Conservation (phyloP, 2,113 vertebrate species). For the Climacteris rufus region DNA sequence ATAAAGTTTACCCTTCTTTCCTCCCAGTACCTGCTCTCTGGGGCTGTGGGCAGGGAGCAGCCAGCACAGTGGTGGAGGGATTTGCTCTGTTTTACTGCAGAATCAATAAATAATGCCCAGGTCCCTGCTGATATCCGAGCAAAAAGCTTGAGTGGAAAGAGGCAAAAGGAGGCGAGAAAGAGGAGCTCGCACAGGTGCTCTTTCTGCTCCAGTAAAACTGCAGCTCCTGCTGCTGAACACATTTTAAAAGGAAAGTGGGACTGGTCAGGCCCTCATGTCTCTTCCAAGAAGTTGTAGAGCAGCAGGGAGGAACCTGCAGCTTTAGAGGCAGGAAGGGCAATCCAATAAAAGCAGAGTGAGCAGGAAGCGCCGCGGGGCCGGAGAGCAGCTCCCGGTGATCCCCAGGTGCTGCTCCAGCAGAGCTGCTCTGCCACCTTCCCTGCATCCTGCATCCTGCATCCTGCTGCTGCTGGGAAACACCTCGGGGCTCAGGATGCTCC, state of each 20-base stretch:
- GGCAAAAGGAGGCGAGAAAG: background rate
- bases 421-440: too few species aligned
- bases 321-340: background rate
- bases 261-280: background rate
- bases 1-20: background rate
- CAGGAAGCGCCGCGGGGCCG: rapidly evolving
- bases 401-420: background rate
- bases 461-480: background rate
- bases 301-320: background rate
- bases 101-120: background rate
- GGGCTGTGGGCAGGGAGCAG: background rate
- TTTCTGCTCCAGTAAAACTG: background rate
- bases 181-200: background rate
- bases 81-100: background rate
- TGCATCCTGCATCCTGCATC: too few species aligned
- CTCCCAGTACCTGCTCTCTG: rapidly evolving
- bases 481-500: rapidly evolving
- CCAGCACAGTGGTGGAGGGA: background rate
- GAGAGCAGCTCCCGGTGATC: background rate
- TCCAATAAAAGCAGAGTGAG: background rate
- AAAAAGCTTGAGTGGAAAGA: background rate
- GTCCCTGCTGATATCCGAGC: background rate
- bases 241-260: background rate
- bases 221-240: background rate
- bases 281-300: background rate